Percentiles rank a stretch among this genome's conserved stretches.
Conservation (phyloP, 2,113 vertebrate genomes). For the Ciconia boyciana region DNA sequence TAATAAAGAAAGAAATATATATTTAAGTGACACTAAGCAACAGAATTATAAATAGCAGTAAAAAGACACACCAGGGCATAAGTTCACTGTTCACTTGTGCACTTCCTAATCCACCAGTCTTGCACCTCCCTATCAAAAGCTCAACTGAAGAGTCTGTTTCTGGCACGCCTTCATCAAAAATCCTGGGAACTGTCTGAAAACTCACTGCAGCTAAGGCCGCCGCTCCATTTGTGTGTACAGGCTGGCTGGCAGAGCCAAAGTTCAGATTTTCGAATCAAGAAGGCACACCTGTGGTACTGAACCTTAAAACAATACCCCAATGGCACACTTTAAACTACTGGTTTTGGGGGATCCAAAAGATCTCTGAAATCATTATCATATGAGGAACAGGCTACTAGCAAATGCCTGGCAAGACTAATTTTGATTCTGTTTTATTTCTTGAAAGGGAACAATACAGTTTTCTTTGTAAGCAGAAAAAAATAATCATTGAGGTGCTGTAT, state of each 20-base stretch:
- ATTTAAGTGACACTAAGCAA: not conserved
- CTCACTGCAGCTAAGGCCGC: not conserved
- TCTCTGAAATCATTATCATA: not conserved
- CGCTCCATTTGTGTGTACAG: not conserved
- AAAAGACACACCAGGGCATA: not conserved
- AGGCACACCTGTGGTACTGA: not conserved
- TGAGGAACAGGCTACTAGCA: not conserved
- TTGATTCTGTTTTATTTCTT: not conserved
- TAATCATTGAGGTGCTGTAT: not conserved
- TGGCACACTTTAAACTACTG: not conserved
- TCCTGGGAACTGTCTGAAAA: not conserved
- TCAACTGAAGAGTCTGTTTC: not conserved
- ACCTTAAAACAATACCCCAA: not conserved
- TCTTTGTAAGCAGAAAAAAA: not conserved
- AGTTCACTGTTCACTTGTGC: not conserved
- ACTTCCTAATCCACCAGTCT: not conserved
- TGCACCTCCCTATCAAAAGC: not conserved
- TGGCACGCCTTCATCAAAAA: not conserved
- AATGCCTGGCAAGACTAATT: not conserved
- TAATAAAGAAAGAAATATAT: not conserved
- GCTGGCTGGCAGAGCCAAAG: not conserved
- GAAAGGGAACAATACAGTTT: not conserved
- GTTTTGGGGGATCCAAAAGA: not conserved
- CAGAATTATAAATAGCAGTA: not conserved
- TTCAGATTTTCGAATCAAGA: not conserved